A percentile compares a stretch with the other conserved stretches of the same genome.
These are phyloP conservation scores for Callipepla squamata DNA, from an alignment of 2,113 vertebrate genomes.

Conservation along the genomic window DNA sequence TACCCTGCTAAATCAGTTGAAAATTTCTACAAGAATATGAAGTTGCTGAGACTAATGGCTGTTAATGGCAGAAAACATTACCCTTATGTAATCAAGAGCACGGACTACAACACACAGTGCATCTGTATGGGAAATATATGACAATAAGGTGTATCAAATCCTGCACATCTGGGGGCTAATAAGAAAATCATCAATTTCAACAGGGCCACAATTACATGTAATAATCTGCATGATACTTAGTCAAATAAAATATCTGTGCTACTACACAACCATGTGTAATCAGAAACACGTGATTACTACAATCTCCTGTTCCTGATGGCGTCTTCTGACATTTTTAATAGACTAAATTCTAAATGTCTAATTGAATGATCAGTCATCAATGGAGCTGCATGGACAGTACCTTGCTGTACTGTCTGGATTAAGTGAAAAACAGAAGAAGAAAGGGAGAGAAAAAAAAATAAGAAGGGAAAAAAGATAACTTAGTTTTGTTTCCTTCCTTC, in stretches of 20 bases:
- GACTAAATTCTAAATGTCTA: background rate
- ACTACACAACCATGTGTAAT: background rate
- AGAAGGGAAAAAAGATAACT: background rate
- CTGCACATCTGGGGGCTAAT: background rate
- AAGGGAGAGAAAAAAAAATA: too few relatives aligned
- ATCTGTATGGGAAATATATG: background rate
- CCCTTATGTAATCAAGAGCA: background rate
- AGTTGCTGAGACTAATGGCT: background rate
- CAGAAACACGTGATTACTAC: background rate
- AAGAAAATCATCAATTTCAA: slow-evolving; percentile 19
- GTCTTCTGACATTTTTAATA: background rate
- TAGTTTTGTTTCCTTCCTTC: background rate
- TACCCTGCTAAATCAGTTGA: background rate
- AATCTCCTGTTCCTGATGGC: background rate
- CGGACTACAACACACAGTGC: background rate
- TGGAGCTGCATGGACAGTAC: background rate
- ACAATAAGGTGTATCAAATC: background rate
- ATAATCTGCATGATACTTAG: background rate
- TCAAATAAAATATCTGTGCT: background rate
- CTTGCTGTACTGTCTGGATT: background rate
- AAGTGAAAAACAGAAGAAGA: background rate
- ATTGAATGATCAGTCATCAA: background rate
- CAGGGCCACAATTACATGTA: background rate
- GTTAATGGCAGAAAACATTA: background rate
- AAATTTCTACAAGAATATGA: background rate